A percentile compares a stretch with the other conserved stretches of the same genome.
These are phyloP conservation scores for Zootermopsis nevadensis DNA, from an alignment of 2,888 invertebrate genomes.

Conservation along the genomic window DNA sequence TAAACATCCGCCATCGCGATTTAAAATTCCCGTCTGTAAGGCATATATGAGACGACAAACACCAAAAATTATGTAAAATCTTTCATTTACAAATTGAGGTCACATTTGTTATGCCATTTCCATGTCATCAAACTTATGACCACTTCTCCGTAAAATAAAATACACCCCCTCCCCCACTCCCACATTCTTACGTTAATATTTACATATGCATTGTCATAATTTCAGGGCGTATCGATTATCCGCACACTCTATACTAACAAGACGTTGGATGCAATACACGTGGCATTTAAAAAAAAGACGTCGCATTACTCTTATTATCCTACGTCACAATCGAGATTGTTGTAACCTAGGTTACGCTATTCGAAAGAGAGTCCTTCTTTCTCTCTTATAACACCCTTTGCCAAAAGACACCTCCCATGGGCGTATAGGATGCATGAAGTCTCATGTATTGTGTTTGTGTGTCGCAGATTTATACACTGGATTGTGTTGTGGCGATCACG, in stretches of 20 bases:
- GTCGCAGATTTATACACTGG: background rate
- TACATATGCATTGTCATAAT: background rate
- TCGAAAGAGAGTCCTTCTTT: background rate
- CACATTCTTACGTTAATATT: too few species aligned
- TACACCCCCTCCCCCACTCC: too few species aligned
- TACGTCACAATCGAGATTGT: slow-evolving; percentile 4
- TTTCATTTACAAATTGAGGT: too few species aligned
- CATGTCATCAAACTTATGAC: too few species aligned
- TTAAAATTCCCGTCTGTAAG: too few species aligned
- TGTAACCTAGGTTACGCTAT: background rate
- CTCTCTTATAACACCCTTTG: slow-evolving; percentile 9
- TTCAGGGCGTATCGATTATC: background rate
- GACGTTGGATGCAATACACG: background rate
- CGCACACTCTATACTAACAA: background rate
- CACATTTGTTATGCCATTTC: too few species aligned
- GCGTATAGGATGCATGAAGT: background rate
- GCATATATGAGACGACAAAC: too few species aligned
- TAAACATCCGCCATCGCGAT: too few species aligned
- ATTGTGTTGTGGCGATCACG: background rate
- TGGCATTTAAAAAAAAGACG: slow-evolving; percentile 9
- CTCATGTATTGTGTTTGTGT: background rate
- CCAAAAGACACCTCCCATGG: slow-evolving; percentile 16
- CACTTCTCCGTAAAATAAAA: too few species aligned
- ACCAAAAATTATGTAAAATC: too few species aligned
- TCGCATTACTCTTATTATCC: background rate